Evolutionary conservation across 2,113 vertebrate genomes (phyloP).

Genomic region (Siniperca chuatsi): DNA sequence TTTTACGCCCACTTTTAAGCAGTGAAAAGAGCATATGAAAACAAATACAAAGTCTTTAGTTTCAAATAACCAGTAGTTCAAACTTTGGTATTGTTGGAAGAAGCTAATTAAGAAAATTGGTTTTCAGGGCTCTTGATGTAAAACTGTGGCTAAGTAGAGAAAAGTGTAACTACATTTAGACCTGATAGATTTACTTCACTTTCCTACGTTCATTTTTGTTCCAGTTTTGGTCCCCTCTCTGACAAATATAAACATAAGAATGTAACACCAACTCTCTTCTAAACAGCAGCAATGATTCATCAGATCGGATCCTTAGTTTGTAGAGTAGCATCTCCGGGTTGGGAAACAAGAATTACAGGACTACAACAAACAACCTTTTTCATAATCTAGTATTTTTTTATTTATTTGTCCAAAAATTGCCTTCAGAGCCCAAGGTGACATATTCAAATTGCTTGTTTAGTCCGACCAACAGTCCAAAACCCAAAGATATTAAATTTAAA

Average conservation of each 20-base stretch:
- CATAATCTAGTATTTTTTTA: background rate
- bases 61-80: background rate
- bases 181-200: background rate
- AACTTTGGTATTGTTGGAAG: background rate
- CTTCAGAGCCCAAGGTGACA: background rate
- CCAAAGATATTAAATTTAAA: background rate
- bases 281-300: constrained; percentile 9
- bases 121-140: background rate
- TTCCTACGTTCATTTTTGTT: background rate
- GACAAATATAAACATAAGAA: background rate
- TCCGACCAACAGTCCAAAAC: background rate
- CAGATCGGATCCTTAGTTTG: background rate
- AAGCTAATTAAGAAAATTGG: background rate
- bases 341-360: background rate
- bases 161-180: background rate
- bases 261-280: background rate
- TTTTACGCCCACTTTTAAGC: constrained; percentile 8
- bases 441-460: constrained; percentile 6
- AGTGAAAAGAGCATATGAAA: background rate
- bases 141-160: background rate
- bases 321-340: background rate
- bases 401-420: background rate
- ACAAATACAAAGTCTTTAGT: background rate
- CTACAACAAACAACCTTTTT: background rate
- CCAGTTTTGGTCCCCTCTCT: background rate